phyloP scores from a whole-genome alignment of 2,797 vertebrate genomes.

The Pipistrellus nathusii region DNA sequence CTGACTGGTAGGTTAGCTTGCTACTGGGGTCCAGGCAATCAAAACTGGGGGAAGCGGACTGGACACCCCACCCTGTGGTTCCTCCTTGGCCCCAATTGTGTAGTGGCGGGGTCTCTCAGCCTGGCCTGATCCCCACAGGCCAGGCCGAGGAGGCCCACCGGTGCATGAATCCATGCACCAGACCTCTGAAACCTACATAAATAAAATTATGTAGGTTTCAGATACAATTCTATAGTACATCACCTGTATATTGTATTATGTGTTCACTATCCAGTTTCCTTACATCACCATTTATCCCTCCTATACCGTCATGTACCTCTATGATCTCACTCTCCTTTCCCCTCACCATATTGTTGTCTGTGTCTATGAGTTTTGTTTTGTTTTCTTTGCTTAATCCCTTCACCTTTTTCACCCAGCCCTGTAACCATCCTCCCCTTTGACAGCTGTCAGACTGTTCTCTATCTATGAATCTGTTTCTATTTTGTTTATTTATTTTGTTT shows the following conservation, averaged over 20 bases:
- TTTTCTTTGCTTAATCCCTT: neutral
- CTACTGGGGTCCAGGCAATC: no score
- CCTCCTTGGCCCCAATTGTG: no score
- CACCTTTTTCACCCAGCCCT: neutral
- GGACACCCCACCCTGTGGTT: no score
- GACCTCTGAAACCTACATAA: no score
- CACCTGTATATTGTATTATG: neutral
- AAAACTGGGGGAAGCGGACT: fast-evolving
- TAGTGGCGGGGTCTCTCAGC: no score
- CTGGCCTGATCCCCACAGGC: no score
- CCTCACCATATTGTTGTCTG: neutral
- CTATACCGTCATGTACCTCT: neutral
- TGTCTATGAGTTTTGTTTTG: neutral
- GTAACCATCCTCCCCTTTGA: neutral
- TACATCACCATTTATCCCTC: neutral
- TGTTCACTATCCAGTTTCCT: neutral
- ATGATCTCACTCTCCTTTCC: neutral
- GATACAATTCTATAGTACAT: neutral
- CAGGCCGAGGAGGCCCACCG: no score
- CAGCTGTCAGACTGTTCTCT: neutral
- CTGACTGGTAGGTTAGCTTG: no score
- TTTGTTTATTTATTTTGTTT: neutral
- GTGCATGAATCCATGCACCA: no score
- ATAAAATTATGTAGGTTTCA: neutral
- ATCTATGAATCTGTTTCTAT: neutral